Percentiles rank a stretch among this genome's conserved stretches.
Conservation (phyloP, 2,888 invertebrate genomes). For the Marasmarcha lunaedactyla region DNA sequence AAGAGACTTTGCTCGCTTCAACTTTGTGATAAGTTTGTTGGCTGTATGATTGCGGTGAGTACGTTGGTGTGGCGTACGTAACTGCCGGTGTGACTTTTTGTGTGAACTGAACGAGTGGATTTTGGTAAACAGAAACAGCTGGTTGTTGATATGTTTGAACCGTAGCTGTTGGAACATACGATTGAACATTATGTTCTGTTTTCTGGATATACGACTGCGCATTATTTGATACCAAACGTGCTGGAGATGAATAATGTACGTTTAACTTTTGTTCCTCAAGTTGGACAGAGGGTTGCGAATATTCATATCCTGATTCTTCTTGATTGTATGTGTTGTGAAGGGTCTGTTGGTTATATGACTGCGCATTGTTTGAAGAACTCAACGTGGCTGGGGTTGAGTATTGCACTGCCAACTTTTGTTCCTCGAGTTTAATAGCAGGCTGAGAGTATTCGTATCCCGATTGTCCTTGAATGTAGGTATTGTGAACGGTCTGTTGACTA, state of each 20-base stretch:
- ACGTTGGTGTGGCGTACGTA: slow-evolving; percentile 28
- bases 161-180: slow-evolving; percentile 19
- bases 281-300: slow-evolving; percentile 22
- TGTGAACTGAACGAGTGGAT: slow-evolving; percentile 44
- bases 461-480: slow-evolving; percentile 15
- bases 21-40: slow-evolving; percentile 43
- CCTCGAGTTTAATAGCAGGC: neutral
- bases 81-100: slow-evolving; percentile 38
- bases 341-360: slow-evolving; percentile 35
- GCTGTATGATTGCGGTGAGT: slow-evolving; percentile 34
- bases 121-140: slow-evolving; percentile 44
- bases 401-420: neutral
- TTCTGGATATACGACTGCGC: slow-evolving; percentile 36
- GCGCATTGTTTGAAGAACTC: slow-evolving; percentile 18
- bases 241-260: too few species aligned
- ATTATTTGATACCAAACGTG: slow-evolving; percentile 11
- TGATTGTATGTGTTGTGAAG: slow-evolving; percentile 37
- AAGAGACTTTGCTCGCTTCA: slow-evolving; percentile 14
- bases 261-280: neutral
- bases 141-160: slow-evolving; percentile 42
- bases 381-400: slow-evolving; percentile 2
- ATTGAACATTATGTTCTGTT: slow-evolving; percentile 36
- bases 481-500: slow-evolving; percentile 23
- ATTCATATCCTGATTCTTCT: slow-evolving; percentile 24
- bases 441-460: slow-evolving; percentile 5